A percentile compares a stretch with the other conserved stretches of the same genome.
phyloP scores from a whole-genome alignment of 2,888 invertebrate species.

The Drosophila yooni region DNA sequence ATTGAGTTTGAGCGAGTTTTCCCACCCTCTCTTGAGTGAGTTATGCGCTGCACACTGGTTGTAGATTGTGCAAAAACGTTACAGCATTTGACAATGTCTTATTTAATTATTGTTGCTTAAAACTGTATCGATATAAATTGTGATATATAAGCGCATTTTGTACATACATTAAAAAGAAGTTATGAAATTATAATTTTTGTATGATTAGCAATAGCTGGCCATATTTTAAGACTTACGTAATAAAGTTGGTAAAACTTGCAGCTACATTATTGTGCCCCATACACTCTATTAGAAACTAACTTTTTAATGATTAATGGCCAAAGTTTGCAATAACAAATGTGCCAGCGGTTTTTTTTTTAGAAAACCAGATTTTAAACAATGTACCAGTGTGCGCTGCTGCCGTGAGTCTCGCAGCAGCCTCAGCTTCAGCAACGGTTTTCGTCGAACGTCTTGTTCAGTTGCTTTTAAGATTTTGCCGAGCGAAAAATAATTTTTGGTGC shows the following conservation, averaged over 20 bases:
- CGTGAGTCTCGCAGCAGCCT: constrained; percentile 34
- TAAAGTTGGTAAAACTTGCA: background rate
- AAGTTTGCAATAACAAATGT: constrained; percentile 1
- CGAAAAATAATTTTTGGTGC: constrained; percentile 71
- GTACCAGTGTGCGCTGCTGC: constrained; percentile 59
- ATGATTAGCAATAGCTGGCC: background rate
- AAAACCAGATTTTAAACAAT: background rate
- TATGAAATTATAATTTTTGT: background rate
- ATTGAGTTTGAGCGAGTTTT: constrained; percentile 62
- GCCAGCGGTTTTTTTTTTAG: constrained; percentile 19
- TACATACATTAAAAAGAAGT: background rate
- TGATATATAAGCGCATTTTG: background rate
- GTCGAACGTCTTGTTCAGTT: constrained; percentile 74
- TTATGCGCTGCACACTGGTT: constrained; percentile 43
- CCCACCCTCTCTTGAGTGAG: constrained; percentile 63
- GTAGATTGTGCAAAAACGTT: background rate
- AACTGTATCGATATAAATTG: background rate
- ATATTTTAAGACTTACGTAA: background rate
- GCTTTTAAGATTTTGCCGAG: constrained; percentile 82
- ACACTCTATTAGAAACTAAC: background rate
- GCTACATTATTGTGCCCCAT: background rate
- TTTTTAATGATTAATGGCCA: background rate
- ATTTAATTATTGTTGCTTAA: background rate
- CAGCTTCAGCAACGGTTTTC: constrained; percentile 71
- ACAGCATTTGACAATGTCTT: too few relatives aligned